A percentile compares a stretch with the other conserved stretches of the same genome.
Conservation (phyloP, 2,113 vertebrate genomes). For the Tursiops truncatus region DNA sequence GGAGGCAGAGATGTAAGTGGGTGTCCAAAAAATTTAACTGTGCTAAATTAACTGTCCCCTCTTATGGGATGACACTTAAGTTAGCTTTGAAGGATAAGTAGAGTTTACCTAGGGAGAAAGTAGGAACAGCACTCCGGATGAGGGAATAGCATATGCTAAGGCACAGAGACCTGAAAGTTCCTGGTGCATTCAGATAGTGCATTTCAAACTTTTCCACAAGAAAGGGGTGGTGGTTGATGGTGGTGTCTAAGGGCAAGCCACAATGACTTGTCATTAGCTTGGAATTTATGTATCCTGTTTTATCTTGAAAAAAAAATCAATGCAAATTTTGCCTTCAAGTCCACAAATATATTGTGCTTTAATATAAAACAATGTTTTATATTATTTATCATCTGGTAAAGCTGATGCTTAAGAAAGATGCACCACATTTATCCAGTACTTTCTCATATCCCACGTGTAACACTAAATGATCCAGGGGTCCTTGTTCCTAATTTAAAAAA, state of each 20-base stretch:
- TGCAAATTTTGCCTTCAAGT: slow-evolving; percentile 17
- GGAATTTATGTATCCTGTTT: not conserved
- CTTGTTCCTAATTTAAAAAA: slow-evolving; percentile 35
- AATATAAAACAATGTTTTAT: slow-evolving; percentile 3
- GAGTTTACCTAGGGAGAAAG: not conserved
- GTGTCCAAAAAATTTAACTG: not conserved
- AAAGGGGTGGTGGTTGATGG: not conserved
- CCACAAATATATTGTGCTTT: not conserved
- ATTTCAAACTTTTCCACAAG: not conserved
- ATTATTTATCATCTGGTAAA: not conserved
- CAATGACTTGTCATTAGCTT: not conserved
- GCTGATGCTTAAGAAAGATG: not conserved
- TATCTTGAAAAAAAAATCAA: not conserved
- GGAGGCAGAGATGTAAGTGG: not conserved
- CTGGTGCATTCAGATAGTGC: not conserved
- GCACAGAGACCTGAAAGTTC: not conserved
- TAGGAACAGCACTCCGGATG: not conserved
- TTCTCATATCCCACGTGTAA: not conserved
- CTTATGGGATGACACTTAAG: not conserved
- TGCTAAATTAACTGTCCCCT: not conserved
- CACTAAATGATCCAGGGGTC: not conserved
- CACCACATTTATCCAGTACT: not conserved
- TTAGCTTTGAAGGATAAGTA: not conserved
- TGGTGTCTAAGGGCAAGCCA: not conserved
- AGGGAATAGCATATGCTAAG: not conserved